These are phyloP conservation scores for Cryptomyrus ogoouensis DNA, from an alignment of 2,113 vertebrate genomes.

Conservation along the genomic window DNA sequence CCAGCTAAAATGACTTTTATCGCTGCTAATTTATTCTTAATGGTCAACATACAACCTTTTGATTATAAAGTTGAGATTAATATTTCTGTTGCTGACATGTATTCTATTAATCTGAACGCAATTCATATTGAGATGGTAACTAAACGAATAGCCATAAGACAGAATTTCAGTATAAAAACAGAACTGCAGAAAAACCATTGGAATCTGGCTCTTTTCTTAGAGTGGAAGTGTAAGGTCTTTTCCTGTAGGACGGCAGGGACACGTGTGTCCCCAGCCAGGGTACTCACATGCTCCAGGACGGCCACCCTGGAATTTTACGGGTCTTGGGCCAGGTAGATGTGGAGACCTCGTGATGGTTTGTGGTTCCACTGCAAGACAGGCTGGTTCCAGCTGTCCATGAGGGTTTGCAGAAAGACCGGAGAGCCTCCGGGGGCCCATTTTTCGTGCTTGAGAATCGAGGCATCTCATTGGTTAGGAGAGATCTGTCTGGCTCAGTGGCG, in stretches of 20 bases:
- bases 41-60: neutral
- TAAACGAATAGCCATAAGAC: neutral
- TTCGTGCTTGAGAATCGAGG: neutral
- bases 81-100: neutral
- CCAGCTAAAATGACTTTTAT: neutral
- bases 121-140: neutral
- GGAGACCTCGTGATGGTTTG: neutral
- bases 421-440: neutral
- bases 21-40: neutral
- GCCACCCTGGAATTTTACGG: neutral
- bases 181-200: neutral
- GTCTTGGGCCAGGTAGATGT: neutral
- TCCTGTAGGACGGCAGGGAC: neutral
- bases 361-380: constrained; percentile 15
- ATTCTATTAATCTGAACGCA: neutral
- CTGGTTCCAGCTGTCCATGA: neutral
- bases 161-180: neutral
- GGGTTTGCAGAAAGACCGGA: constrained; percentile 17
- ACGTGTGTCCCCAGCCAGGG: neutral
- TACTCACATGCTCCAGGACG: constrained; percentile 7
- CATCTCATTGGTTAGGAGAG: neutral
- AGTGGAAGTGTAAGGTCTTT: neutral
- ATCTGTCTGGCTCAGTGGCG: neutral
- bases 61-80: neutral
- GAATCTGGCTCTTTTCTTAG: neutral